Evolutionary conservation across 1,140 invertebrate genomes (phyloP).

Genomic region (Triops longicaudatus): DNA sequence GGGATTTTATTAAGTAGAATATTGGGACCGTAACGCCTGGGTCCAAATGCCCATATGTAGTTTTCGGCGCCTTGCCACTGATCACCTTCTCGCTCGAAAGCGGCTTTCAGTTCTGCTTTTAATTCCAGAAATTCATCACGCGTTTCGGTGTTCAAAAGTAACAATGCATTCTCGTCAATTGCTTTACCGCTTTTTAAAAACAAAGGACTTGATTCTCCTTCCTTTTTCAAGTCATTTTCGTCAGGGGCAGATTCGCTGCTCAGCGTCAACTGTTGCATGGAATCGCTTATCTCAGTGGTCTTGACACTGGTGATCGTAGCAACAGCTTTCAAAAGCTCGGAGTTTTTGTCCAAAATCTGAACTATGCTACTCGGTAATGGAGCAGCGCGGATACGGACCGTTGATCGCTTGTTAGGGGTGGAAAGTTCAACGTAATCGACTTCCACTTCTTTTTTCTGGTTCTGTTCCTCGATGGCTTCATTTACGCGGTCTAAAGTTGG

Average conservation of each 20-base stretch:
- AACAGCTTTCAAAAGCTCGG: constrained; percentile 49
- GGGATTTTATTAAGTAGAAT: constrained; percentile 62
- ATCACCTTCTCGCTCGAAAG: constrained; percentile 51
- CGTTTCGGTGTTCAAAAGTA: constrained; percentile 17
- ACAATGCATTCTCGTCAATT: not conserved
- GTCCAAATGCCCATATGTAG: constrained; percentile 84
- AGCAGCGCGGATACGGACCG: constrained; percentile 64
- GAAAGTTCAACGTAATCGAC: constrained; percentile 50
- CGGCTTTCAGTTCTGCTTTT: constrained; percentile 52
- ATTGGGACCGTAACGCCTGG: constrained; percentile 79
- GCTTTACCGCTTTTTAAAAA: not conserved
- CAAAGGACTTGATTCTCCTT: not conserved
- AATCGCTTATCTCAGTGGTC: not conserved
- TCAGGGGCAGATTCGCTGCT: not conserved
- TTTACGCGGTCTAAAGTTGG: constrained; percentile 77
- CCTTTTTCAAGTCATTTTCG: not conserved
- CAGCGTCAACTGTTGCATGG: not conserved
- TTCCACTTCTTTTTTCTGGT: constrained; percentile 37
- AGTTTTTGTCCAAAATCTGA: constrained; percentile 55
- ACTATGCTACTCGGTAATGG: constrained; percentile 68
- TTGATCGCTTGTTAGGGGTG: constrained; percentile 62
- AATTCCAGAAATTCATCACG: constrained; percentile 45
- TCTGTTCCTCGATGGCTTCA: constrained; percentile 61
- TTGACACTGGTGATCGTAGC: constrained; percentile 37
- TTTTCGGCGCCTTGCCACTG: constrained; percentile 51